phyloP scores from a whole-genome alignment of 2,113 vertebrate species.

The Turnix velox region DNA sequence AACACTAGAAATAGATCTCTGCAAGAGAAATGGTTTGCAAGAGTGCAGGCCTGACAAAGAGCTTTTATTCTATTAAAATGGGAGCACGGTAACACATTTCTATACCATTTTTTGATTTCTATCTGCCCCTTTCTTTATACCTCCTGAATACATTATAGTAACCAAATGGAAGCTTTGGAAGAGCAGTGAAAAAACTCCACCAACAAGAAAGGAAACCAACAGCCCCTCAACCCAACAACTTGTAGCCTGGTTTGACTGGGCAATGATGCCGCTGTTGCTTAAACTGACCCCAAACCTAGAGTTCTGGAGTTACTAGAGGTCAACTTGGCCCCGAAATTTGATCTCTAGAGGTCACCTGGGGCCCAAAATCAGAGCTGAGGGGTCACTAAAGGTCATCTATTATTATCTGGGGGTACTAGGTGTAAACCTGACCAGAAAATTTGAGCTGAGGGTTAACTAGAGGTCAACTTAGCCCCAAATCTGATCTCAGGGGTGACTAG shows the following conservation, averaged over 20 bases:
- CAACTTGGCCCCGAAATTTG: too few relatives aligned
- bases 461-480: not conserved
- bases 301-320: not conserved
- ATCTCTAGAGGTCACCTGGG: accelerated
- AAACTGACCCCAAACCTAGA: not conserved
- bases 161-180: not conserved
- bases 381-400: not conserved
- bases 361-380: accelerated
- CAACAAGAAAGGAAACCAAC: not conserved
- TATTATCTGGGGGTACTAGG: too few relatives aligned
- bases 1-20: not conserved
- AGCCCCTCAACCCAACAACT: not conserved
- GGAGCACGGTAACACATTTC: too few relatives aligned
- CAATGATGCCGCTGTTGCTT: not conserved
- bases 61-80: not conserved
- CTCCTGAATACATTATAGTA: not conserved
- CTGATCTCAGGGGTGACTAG: not conserved
- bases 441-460: not conserved
- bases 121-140: not conserved
- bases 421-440: not conserved
- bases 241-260: not conserved
- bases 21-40: too few relatives aligned
- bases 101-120: too few relatives aligned
- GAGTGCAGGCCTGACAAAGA: not conserved
- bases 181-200: not conserved